Evolutionary conservation across 2,113 vertebrate species (phyloP).

Genomic region (Myotis brandtii): DNA sequence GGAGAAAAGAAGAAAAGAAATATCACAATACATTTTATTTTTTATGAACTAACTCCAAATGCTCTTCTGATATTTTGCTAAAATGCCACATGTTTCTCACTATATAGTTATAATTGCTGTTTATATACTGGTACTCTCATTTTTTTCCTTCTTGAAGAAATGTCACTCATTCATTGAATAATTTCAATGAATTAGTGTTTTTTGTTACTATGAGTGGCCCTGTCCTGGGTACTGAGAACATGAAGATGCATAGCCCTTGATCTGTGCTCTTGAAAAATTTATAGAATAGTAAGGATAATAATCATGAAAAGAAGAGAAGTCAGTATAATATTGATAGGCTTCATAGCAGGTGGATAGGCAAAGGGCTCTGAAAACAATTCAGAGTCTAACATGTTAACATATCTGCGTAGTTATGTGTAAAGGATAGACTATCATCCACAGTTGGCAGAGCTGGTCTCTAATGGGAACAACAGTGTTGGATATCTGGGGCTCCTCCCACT

Average conservation of each 20-base stretch:
- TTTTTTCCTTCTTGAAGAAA: neutral
- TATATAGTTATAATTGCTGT: neutral
- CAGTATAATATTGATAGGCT: neutral
- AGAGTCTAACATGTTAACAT: neutral
- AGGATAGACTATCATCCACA: neutral
- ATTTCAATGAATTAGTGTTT: neutral
- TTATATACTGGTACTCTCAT: neutral
- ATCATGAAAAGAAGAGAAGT: neutral
- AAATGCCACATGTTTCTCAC: neutral
- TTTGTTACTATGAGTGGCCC: neutral
- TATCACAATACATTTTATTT: neutral
- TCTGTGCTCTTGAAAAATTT: constrained; percentile 28
- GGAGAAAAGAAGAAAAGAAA: neutral
- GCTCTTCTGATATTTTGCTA: constrained; percentile 1
- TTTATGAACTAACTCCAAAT: neutral
- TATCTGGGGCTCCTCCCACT: neutral
- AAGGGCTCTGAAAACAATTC: neutral
- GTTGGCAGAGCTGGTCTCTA: neutral
- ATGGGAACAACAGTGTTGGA: neutral
- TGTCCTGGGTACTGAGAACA: neutral
- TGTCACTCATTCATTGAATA: neutral
- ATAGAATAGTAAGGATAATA: neutral
- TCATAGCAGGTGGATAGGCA: neutral
- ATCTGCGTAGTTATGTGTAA: neutral
- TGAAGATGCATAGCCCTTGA: neutral